These are phyloP conservation scores for Typhlomys cinereus DNA, from an alignment of 2,113 vertebrate species.

Conservation along the genomic window DNA sequence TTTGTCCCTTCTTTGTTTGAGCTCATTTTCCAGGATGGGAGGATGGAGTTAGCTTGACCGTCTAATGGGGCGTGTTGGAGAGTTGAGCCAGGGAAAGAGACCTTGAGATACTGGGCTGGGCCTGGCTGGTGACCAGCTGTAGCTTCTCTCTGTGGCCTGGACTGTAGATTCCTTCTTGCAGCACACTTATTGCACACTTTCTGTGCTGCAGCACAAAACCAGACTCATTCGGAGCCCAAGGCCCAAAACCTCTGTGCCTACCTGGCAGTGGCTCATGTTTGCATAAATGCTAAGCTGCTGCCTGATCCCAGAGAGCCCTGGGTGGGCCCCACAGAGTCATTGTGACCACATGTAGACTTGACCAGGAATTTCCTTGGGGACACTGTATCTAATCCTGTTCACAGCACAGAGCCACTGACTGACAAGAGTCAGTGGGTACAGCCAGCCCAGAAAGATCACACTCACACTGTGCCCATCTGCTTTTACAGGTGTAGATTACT, in stretches of 20 bases:
- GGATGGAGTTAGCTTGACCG: too few relatives aligned
- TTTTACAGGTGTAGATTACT: background rate
- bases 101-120: too few relatives aligned
- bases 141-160: too few relatives aligned
- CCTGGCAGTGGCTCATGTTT: background rate
- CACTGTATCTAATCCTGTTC: background rate
- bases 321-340: too few relatives aligned
- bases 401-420: accelerated
- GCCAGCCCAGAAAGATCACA: too few relatives aligned
- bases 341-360: background rate
- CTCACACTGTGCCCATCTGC: background rate
- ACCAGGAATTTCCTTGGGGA: background rate
- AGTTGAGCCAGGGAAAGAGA: background rate
- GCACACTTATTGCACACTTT: too few relatives aligned
- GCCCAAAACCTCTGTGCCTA: background rate
- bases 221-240: background rate
- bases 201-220: background rate
- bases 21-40: background rate
- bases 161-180: too few relatives aligned
- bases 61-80: background rate
- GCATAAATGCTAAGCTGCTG: background rate
- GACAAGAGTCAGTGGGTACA: too few relatives aligned
- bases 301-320: too few relatives aligned
- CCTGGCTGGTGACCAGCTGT: too few relatives aligned
- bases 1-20: background rate